These are phyloP conservation scores for Orthosia cruda DNA, from an alignment of 2,888 invertebrate genomes.

Conservation along the genomic window DNA sequence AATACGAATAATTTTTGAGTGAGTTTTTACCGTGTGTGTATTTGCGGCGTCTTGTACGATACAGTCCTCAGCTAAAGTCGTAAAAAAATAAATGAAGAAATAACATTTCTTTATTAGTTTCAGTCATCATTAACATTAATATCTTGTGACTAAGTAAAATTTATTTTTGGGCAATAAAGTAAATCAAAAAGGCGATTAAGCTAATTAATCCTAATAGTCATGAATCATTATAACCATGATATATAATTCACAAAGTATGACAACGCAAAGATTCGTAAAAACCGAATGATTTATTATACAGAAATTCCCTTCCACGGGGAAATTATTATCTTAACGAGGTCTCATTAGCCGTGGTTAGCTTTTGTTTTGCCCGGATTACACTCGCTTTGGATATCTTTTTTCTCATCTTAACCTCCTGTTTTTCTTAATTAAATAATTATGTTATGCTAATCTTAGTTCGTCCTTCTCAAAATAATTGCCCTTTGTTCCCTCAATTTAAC, in stretches of 20 bases:
- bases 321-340: constrained; percentile 83
- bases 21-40: background rate
- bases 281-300: constrained; percentile 67
- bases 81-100: background rate
- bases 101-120: background rate
- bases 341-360: constrained; percentile 82
- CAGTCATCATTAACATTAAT: too few species aligned
- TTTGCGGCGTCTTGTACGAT: background rate
- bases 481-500: constrained; percentile 57
- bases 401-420: constrained; percentile 70
- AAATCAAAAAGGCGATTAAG: constrained; percentile 22
- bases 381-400: constrained; percentile 72
- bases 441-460: constrained; percentile 82
- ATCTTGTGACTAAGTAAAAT: background rate
- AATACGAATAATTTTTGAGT: background rate
- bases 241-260: constrained; percentile 59
- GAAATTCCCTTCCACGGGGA: constrained; percentile 76
- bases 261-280: constrained; percentile 66
- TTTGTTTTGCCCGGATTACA: constrained; percentile 78
- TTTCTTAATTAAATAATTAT: constrained; percentile 82
- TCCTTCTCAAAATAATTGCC: constrained; percentile 74
- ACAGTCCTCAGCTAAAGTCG: background rate
- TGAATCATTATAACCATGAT: constrained; percentile 43
- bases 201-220: constrained; percentile 41
- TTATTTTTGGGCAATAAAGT: background rate